Evolutionary conservation across 2,113 vertebrate genomes (phyloP).

Genomic region (Oostethus manadensis): DNA sequence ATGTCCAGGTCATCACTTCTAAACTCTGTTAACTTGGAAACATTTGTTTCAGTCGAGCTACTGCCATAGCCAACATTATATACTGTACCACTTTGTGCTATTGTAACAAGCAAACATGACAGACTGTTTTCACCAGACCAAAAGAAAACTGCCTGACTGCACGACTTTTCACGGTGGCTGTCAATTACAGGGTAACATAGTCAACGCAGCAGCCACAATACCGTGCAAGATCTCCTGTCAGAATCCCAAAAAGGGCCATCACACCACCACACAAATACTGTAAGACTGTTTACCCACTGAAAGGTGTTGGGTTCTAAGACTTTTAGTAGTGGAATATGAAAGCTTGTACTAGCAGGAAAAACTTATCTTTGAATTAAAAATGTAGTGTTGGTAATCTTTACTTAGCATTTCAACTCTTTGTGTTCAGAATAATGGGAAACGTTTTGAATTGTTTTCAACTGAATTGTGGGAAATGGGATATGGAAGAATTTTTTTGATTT

Average conservation of each 20-base stretch:
- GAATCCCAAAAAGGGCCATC: not conserved
- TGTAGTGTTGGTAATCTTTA: too few relatives aligned
- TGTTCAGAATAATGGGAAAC: too few relatives aligned
- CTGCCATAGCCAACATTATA: constrained; percentile 48
- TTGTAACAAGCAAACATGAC: constrained; percentile 41
- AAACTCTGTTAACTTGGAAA: constrained; percentile 54
- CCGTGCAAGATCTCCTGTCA: constrained; percentile 3
- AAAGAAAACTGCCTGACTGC: constrained; percentile 44
- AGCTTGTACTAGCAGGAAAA: too few relatives aligned
- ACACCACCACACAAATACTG: not conserved
- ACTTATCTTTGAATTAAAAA: too few relatives aligned
- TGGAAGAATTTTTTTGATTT: too few relatives aligned
- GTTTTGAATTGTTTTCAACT: too few relatives aligned
- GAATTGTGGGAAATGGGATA: too few relatives aligned
- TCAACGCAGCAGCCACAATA: constrained; percentile 6
- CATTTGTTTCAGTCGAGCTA: constrained; percentile 34
- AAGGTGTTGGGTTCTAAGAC: too few relatives aligned
- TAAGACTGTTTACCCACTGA: not conserved
- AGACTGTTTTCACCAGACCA: constrained; percentile 37
- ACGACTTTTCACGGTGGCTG: constrained; percentile 32
- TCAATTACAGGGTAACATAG: constrained; percentile 26
- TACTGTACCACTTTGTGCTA: constrained; percentile 32
- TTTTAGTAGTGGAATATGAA: too few relatives aligned
- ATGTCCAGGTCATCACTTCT: constrained; percentile 47
- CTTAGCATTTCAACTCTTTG: too few relatives aligned